These are phyloP conservation scores for Seriola dumerili DNA, from an alignment of 2,113 vertebrate genomes.

Conservation along the genomic window DNA sequence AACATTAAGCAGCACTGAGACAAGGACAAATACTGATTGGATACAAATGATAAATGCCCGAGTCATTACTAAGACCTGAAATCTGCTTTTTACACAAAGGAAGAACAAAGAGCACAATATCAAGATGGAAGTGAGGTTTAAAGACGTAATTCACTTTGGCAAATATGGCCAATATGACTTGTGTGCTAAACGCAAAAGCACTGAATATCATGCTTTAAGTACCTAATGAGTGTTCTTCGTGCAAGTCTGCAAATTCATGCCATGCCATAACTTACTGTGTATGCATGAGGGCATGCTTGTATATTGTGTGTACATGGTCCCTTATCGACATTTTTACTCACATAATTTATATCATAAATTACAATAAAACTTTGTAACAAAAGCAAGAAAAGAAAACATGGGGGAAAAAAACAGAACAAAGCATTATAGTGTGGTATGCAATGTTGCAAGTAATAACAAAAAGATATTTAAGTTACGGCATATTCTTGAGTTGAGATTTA, in stretches of 20 bases:
- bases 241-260: conserved; percentile 54
- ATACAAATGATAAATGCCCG: conserved; percentile 54
- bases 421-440: conserved; percentile 1
- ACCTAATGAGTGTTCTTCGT: conserved; percentile 35
- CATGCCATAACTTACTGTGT: conserved; percentile 33
- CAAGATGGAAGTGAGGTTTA: conserved; percentile 26
- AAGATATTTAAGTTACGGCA: conserved; percentile 4
- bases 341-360: conserved; percentile 43
- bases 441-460: conserved; percentile 17
- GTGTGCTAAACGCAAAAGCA: conserved; percentile 40
- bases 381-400: conserved; percentile 42
- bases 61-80: conserved; percentile 56
- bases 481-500: conserved; percentile 10
- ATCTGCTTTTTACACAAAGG: conserved; percentile 22
- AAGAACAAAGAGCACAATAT: conserved; percentile 24
- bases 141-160: conserved; percentile 43
- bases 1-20: conserved; percentile 28
- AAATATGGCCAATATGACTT: conserved; percentile 38
- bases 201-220: conserved; percentile 45
- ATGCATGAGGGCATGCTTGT: conserved; percentile 35
- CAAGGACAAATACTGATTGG: conserved; percentile 43
- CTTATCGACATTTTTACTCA: conserved; percentile 47
- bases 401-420: conserved; percentile 1
- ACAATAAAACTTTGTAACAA: conserved; percentile 32
- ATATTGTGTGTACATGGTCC: conserved; percentile 57